Base-by-base conservation (phyloP, 2,113 vertebrate genomes). In the human (Homo sapiens) region DNA sequence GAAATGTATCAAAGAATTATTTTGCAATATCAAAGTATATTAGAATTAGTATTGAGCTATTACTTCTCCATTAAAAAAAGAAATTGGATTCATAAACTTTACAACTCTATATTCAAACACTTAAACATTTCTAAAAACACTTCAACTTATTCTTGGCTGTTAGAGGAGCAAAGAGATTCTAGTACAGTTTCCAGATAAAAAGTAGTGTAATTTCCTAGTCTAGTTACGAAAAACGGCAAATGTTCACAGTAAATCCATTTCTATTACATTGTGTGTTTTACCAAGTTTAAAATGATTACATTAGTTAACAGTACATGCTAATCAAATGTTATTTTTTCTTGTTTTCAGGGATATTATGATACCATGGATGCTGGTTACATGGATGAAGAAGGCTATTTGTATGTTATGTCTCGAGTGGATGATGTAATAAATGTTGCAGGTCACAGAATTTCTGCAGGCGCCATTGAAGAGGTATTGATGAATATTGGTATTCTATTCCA, bases 351-450 rank as follows among this genome's bases (percentile, higher is more conserved):
- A 7, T 99, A 99, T 93, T 99, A 99, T 25, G 99, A 99, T 98
- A 99, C 99, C 27, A 99, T 99, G 99, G 99, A 99, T 85, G 99
- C 99, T 43, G 99, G 99, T 8, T 99, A 99, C 73, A 98, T 99
- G 97, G 99, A 99, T 75, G 99, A 99, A 94, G 99, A 99, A 89
- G 99, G 99, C 30, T 99, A 99, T 97, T 86, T 99, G 0, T 99
- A 99, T 94, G 99, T 99, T 68, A 99, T 99, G 98, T 99, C 99
- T 84, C 98, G 99, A 38, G 99, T 99, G 94, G 99, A 99, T 98
- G 99, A 99, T 86, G 99, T 99, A 96, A 99, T 99, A 98, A 99
- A 99, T 73, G 99, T 99, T 98, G 99, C 99, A 0, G 99, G 99
- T 59, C 99, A 99, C 98, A 99, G 99, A 97, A 98, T 99, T 98